Evolutionary conservation across 2,113 vertebrate genomes (phyloP), one percentile per base, ranked within the genome.

Genomic region (Syrrhaptes paradoxus): DNA sequence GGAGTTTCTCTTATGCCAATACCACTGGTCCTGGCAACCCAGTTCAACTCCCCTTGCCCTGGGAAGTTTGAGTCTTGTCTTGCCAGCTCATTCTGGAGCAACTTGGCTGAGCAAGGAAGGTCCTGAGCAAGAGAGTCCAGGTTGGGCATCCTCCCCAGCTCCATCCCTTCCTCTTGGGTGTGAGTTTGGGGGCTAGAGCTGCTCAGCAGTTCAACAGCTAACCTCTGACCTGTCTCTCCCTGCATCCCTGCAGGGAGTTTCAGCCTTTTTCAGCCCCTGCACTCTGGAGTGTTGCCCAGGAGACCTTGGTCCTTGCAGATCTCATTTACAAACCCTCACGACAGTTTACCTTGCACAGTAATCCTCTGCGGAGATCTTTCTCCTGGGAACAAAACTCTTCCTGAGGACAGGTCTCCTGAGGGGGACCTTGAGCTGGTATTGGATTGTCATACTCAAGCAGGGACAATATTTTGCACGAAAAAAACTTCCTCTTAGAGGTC

Each of bases 321-420:
- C 68, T 95, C 77, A 68, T 94, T 95, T 95, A 41, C 57, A 84
- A 95, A 59, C 36, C 36, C 76, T 89, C 68, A 18, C 6, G 22
- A 38, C 34, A 87, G 24, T 73, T 45, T 92, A 25, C 52, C 57
- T 82, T 57, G 57, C 65, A 52, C 20, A 80, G 6, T 13, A 87
- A 89, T 59, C 61, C 84, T 75, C 86, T 85, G 61, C 31, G 75
- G 93, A 75, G 70, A 25, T 74, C 21, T 51, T 38, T 87, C 86
- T 67, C 66, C 55, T 67, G 80, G 58, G 84, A 78, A 14, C 29
- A 87, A 57, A 89, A 78, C 65, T 61, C 22, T 59, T 93, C 52
- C 61, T 15, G 28, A 89, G 61, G 32, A 86, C 45, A 45, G 18
- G 16, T 81, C 83, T 89, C 90, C 61, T 59, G 80, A 86, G 86